These are phyloP conservation scores for Oscheius sp. DNA, from an alignment of 2,888 invertebrate genomes.

Conservation along the genomic window DNA sequence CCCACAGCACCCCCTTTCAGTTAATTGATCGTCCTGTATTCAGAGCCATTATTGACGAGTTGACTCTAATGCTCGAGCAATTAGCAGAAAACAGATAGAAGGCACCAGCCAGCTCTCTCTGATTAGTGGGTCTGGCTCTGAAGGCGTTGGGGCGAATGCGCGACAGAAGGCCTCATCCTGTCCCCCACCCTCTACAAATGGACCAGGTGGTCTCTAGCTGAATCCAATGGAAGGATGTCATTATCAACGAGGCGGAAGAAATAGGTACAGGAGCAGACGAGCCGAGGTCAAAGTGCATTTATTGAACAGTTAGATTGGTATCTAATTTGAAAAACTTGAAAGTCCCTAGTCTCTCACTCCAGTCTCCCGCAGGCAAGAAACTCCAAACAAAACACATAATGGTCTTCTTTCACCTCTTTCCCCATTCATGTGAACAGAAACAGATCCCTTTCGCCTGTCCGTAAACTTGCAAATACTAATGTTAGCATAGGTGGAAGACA, in stretches of 20 bases:
- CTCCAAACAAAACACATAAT: not conserved
- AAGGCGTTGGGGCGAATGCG: slow-evolving; percentile 6
- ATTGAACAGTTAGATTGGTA: not conserved
- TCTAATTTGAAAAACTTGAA: not conserved
- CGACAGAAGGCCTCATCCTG: slow-evolving; percentile 16
- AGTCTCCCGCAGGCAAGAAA: not conserved
- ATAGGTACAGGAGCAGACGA: not conserved
- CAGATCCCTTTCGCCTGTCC: too few relatives aligned
- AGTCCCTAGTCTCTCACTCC: not conserved
- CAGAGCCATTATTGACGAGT: not conserved
- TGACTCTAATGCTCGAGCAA: slow-evolving; percentile 18
- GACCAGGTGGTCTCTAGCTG: slow-evolving; percentile 11
- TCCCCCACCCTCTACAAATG: slow-evolving; percentile 2
- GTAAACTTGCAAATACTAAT: too few relatives aligned
- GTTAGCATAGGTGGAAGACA: too few relatives aligned
- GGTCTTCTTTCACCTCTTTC: not conserved
- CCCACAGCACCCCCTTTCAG: too few relatives aligned
- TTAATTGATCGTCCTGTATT: too few relatives aligned
- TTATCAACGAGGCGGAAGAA: slow-evolving; percentile 12
- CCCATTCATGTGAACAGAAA: not conserved
- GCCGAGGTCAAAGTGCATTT: not conserved
- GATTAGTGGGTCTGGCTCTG: slow-evolving; percentile 4
- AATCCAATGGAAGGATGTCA: slow-evolving; percentile 1
- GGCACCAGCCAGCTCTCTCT: not conserved
- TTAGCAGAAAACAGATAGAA: slow-evolving; percentile 6